Percentiles rank a stretch among this genome's conserved stretches.
Evolutionary conservation across 2,888 invertebrate genomes (phyloP).

Genomic region (Agonopterix subpropinquella): DNA sequence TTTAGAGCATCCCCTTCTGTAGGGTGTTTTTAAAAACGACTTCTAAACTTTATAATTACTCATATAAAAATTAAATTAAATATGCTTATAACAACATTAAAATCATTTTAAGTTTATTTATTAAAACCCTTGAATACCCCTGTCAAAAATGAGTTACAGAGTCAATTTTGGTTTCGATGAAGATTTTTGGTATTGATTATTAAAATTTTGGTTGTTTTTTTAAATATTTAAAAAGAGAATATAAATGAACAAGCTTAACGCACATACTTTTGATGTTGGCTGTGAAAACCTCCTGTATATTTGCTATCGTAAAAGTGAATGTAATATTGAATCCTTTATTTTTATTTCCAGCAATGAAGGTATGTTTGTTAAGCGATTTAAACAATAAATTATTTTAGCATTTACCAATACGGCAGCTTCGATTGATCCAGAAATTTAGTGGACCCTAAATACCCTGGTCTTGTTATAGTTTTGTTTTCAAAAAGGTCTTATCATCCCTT

Average conservation of each 20-base stretch:
- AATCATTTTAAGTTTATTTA: background rate
- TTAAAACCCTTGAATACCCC: background rate
- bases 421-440: slow-evolving; percentile 23
- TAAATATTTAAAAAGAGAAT: slow-evolving; percentile 30
- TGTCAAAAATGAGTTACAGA: background rate
- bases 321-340: slow-evolving; percentile 7
- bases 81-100: background rate
- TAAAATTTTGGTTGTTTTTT: background rate
- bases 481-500: slow-evolving; percentile 5
- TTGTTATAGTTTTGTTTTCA: slow-evolving; percentile 15
- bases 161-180: background rate
- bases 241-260: slow-evolving; percentile 34
- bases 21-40: too few relatives aligned
- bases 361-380: slow-evolving; percentile 51
- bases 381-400: slow-evolving; percentile 59
- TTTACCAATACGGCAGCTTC: slow-evolving; percentile 75
- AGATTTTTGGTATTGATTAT: background rate
- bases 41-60: too few relatives aligned
- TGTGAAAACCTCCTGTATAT: slow-evolving; percentile 15
- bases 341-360: slow-evolving; percentile 43
- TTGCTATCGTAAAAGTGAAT: slow-evolving; percentile 4
- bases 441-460: slow-evolving; percentile 30
- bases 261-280: slow-evolving; percentile 61
- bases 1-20: too few relatives aligned
- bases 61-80: too few relatives aligned